Evolutionary conservation across 2,888 invertebrate species (phyloP), one percentile per base, ranked within the genome.

Genomic region (Drosophila multiciliata): DNA sequence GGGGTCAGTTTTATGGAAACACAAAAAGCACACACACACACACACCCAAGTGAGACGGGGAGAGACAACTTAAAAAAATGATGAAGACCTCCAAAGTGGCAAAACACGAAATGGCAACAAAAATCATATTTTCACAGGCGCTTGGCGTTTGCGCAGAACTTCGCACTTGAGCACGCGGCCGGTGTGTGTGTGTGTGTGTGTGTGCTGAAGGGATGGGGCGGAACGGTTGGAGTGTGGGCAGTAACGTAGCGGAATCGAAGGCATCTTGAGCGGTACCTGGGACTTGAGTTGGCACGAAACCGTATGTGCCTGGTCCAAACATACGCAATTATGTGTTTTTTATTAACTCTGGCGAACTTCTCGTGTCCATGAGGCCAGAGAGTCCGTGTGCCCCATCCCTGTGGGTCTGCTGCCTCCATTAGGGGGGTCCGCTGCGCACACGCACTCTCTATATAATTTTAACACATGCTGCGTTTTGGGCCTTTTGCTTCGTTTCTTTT

Each of bases 61-160:
- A 7, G 35, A 58, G 52, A 33, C 48, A 65, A 53, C 49, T 59
- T 70, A 83, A 62, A 83, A 78, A 82, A 76, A 86, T 87, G 80
- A 90, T 90, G 89, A 88, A 90, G 91, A 87, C 90, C 87, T 90
- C 90, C 87, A 90, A 86, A 81, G 88, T 89, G 90, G 87, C 88
- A 90, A 86, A 86, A 86, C 89, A 90, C 87, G 85, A 90, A 89
- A 87, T 90, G 87, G 87, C 87, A 87, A 87, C 90, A 89, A 90
- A 87, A 90, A 87, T 90, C 87, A 90, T 89, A 90, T 87, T 89
- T 87, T 87, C 90, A 87, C 90, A 87, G 87, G 87, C 87, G 87
- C 87, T 87, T 90, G 90, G 88, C 90, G 90, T 87, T 90, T 87
- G 87, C 90, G 90, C 87, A 87, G 90, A 90, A 89, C 90, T 87